phyloP scores from a whole-genome alignment of 2,113 vertebrate species.

The Takifugu flavidus region DNA sequence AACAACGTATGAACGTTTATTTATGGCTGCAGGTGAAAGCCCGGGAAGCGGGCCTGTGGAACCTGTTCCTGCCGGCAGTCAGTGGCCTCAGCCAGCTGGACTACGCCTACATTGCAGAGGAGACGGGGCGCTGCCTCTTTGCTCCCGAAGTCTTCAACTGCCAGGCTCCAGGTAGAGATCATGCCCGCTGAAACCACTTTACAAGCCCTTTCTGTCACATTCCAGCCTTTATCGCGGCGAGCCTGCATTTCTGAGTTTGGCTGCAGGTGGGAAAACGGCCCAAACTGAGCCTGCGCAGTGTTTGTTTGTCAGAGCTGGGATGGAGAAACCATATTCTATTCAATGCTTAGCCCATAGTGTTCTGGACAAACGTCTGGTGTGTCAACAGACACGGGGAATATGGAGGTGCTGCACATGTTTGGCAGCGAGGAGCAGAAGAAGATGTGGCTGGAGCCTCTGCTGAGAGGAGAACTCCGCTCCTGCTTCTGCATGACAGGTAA shows the following conservation, averaged over 20 bases:
- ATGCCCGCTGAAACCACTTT: neutral
- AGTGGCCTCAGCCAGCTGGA: conserved; percentile 89
- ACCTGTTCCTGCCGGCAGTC: conserved; percentile 85
- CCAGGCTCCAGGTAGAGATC: conserved; percentile 85
- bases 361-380: neutral
- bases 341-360: neutral
- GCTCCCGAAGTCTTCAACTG: conserved; percentile 92
- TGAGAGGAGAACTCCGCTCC: conserved; percentile 84
- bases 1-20: neutral
- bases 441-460: conserved; percentile 88
- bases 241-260: neutral
- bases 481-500: conserved; percentile 97
- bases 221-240: neutral
- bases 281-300: neutral
- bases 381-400: conserved; percentile 88
- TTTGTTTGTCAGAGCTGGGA: neutral
- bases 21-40: conserved; percentile 77
- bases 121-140: conserved; percentile 84
- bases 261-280: neutral
- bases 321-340: neutral
- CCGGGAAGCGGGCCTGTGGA: conserved; percentile 86
- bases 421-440: conserved; percentile 88
- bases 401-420: conserved; percentile 91
- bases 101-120: conserved; percentile 90
- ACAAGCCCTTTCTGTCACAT: neutral